These are phyloP conservation scores for Condylura cristata DNA, from an alignment of 2,113 vertebrate species.

Conservation along the genomic window DNA sequence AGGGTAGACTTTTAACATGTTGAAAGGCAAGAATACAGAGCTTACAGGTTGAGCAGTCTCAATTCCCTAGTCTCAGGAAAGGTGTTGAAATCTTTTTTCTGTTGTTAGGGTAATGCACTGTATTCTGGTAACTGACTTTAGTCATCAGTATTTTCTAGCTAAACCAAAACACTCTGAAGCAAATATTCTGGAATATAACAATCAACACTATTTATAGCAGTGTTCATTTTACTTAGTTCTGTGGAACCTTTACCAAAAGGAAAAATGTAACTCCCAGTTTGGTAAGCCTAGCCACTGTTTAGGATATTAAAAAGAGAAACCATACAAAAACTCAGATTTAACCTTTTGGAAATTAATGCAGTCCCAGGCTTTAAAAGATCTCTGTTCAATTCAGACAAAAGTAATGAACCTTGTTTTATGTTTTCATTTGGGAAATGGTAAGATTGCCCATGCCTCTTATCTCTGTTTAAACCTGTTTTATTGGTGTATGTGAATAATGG, in stretches of 20 bases:
- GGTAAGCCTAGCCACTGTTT: slow-evolving; percentile 12
- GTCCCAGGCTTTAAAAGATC: slow-evolving; percentile 39
- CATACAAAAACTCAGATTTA: neutral
- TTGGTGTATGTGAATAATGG: neutral
- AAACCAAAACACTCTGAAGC: slow-evolving; percentile 40
- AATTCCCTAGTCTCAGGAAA: slow-evolving; percentile 32
- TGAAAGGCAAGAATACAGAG: slow-evolving; percentile 52
- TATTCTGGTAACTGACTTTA: neutral
- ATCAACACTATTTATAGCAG: neutral
- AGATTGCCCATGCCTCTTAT: neutral
- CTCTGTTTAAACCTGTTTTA: neutral
- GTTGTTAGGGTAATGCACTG: slow-evolving; percentile 28
- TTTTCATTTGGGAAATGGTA: neutral
- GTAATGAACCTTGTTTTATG: neutral
- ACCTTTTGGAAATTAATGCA: slow-evolving; percentile 49
- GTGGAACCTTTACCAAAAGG: neutral
- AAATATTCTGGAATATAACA: slow-evolving; percentile 13
- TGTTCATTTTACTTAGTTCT: neutral
- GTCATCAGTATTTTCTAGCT: slow-evolving; percentile 25
- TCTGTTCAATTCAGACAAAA: slow-evolving; percentile 32
- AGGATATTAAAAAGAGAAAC: neutral
- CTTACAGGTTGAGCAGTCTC: slow-evolving; percentile 6
- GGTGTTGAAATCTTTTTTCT: slow-evolving; percentile 62
- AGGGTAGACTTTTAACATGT: slow-evolving; percentile 63
- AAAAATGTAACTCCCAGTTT: slow-evolving; percentile 26